A percentile compares a stretch with the other conserved stretches of the same genome.
These are phyloP conservation scores for Parazoanthus swiftii DNA, from an alignment of 92 coral and sea anemone genomes.

Conservation along the genomic window DNA sequence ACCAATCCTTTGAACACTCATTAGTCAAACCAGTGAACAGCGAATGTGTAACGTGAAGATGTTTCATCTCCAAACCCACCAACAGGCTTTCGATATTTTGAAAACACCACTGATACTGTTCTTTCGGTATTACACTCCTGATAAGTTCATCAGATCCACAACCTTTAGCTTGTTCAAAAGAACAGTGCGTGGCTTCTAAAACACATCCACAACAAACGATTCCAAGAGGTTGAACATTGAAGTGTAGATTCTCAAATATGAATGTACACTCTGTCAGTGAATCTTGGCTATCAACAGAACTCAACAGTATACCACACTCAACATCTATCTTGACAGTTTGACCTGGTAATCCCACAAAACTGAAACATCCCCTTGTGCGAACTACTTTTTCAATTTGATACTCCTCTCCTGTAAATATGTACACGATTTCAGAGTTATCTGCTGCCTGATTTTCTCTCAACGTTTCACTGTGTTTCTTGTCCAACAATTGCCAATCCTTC, in stretches of 20 bases:
- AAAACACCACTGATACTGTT: background rate
- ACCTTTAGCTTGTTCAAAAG: background rate
- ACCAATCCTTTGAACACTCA: background rate
- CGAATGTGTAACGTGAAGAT: background rate
- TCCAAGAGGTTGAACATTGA: background rate
- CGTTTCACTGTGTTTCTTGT: background rate
- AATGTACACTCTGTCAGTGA: background rate
- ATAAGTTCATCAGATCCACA: too few relatives aligned
- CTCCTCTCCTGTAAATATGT: conserved; percentile 12
- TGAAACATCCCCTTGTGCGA: background rate
- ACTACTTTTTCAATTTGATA: conserved; percentile 7
- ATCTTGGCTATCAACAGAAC: background rate
- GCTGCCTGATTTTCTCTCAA: background rate
- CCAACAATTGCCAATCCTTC: background rate
- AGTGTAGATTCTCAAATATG: conserved; percentile 5
- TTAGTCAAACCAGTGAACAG: background rate
- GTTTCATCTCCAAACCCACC: background rate
- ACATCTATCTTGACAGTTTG: background rate
- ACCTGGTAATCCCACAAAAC: conserved; percentile 26
- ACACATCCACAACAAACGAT: background rate
- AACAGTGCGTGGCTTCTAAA: background rate
- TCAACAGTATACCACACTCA: background rate
- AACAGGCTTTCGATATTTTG: background rate
- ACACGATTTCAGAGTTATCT: background rate
- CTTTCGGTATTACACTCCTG: too few relatives aligned